Conservation (phyloP, 1,140 invertebrate genomes). For the Paracyclopina nana region DNA sequence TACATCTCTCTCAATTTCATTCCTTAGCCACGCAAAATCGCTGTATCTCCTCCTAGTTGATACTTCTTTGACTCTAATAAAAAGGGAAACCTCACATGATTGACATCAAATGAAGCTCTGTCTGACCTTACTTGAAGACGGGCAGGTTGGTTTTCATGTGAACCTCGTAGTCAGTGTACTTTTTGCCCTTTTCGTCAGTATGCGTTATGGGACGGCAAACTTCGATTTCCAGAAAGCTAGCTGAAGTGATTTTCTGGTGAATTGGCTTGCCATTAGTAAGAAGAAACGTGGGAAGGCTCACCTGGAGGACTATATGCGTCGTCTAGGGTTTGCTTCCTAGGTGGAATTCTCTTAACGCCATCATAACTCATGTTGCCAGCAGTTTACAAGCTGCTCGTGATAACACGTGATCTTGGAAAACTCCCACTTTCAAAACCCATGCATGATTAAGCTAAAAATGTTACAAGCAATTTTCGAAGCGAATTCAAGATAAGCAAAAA, state of each 20-base stretch:
- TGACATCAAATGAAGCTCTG: too few species aligned
- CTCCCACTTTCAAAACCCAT: too few species aligned
- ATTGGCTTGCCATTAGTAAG: neutral
- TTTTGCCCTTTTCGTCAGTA: slow-evolving; percentile 30
- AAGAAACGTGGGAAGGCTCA: neutral
- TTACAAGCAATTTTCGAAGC: too few species aligned
- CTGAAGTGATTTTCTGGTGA: slow-evolving; percentile 17
- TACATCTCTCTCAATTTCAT: slow-evolving; percentile 35
- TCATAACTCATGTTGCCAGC: slow-evolving; percentile 18
- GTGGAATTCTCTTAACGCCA: slow-evolving; percentile 31
- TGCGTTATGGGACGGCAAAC: slow-evolving; percentile 38
- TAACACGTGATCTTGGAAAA: too few species aligned
- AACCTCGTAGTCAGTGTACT: slow-evolving; percentile 42
- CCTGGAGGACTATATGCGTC: slow-evolving; percentile 38
- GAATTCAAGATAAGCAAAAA: too few species aligned
- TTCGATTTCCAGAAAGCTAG: slow-evolving; percentile 41
- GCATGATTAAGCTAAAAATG: too few species aligned
- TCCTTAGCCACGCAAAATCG: slow-evolving; percentile 41
- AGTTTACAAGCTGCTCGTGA: too few species aligned
- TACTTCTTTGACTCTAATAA: slow-evolving; percentile 41
- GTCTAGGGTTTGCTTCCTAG: slow-evolving; percentile 39
- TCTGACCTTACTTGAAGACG: slow-evolving; percentile 38
- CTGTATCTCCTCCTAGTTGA: slow-evolving; percentile 36
- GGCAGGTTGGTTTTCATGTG: slow-evolving; percentile 40
- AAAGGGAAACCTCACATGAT: too few species aligned